Conservation (phyloP, 2,888 invertebrate species). For the Calliopum simillimum region DNA sequence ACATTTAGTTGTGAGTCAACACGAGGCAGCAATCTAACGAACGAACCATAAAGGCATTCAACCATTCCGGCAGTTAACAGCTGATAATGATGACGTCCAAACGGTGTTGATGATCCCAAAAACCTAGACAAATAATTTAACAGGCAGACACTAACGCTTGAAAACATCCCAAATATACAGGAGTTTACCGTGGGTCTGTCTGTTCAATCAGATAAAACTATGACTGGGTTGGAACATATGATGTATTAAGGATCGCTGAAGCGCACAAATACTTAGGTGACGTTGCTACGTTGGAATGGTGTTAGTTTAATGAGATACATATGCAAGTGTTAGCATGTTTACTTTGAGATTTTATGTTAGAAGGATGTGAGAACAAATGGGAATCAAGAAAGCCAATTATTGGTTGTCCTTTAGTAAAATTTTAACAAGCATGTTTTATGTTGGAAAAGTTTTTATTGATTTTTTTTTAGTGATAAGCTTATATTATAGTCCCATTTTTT, state of each 20-base stretch:
- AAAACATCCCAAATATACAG: background rate
- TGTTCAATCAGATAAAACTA: slow-evolving; percentile 39
- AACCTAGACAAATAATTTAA: slow-evolving; percentile 41
- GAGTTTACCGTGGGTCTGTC: background rate
- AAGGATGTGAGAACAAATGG: no score
- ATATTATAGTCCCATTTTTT: no score
- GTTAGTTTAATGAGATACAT: no score
- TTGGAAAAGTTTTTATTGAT: no score
- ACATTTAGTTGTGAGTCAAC: slow-evolving; percentile 7
- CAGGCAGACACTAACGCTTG: slow-evolving; percentile 24
- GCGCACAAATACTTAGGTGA: slow-evolving; percentile 26
- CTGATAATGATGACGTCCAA: slow-evolving; percentile 37
- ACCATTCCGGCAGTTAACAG: slow-evolving; percentile 14
- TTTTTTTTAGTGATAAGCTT: no score
- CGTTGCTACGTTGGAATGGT: background rate
- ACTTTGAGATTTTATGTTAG: background rate
- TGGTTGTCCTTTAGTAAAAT: no score
- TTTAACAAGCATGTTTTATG: no score
- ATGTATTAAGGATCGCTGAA: slow-evolving; percentile 35
- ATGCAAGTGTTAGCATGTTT: background rate
- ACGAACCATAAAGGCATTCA: background rate
- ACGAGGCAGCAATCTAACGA: background rate
- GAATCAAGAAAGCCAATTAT: no score
- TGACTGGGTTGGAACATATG: slow-evolving; percentile 8
- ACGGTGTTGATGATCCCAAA: slow-evolving; percentile 32